Evolutionary conservation across 2,113 vertebrate species (phyloP).

Genomic region (Hippocampus barbouri): DNA sequence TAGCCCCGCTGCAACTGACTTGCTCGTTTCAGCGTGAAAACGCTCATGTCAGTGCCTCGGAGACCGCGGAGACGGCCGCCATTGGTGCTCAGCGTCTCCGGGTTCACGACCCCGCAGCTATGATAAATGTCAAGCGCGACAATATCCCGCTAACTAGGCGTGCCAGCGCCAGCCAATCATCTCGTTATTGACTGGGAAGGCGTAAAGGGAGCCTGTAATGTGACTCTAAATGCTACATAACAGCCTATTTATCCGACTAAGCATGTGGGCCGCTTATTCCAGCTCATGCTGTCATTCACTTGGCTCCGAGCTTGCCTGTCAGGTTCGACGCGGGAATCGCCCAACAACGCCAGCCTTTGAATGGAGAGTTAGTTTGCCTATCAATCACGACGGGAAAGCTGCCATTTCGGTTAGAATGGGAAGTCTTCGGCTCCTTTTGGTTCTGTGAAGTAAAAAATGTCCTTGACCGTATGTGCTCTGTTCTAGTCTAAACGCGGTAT

Average conservation of each 20-base stretch:
- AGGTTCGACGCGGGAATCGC: constrained; percentile 17
- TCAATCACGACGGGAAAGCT: background rate
- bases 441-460: too few relatives aligned
- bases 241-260: constrained; percentile 27
- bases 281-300: constrained; percentile 15
- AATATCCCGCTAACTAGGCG: constrained; percentile 61
- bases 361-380: constrained; percentile 17
- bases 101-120: constrained; percentile 64
- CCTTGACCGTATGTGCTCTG: too few relatives aligned
- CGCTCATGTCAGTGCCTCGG: constrained; percentile 57
- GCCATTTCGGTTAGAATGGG: too few relatives aligned
- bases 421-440: too few relatives aligned
- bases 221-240: constrained; percentile 49
- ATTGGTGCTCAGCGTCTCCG: constrained; percentile 60
- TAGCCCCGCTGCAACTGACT: constrained; percentile 58
- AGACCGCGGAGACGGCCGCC: constrained; percentile 31
- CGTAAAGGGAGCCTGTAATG: constrained; percentile 45
- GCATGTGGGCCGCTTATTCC: constrained; percentile 33
- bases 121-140: constrained; percentile 71
- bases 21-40: constrained; percentile 66
- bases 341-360: constrained; percentile 4
- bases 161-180: constrained; percentile 61
- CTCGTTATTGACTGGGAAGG: constrained; percentile 58
- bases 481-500: too few relatives aligned
- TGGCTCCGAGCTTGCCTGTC: constrained; percentile 23